phyloP scores from a whole-genome alignment of 2,888 invertebrate species.

The Agapostemon virescens region DNA sequence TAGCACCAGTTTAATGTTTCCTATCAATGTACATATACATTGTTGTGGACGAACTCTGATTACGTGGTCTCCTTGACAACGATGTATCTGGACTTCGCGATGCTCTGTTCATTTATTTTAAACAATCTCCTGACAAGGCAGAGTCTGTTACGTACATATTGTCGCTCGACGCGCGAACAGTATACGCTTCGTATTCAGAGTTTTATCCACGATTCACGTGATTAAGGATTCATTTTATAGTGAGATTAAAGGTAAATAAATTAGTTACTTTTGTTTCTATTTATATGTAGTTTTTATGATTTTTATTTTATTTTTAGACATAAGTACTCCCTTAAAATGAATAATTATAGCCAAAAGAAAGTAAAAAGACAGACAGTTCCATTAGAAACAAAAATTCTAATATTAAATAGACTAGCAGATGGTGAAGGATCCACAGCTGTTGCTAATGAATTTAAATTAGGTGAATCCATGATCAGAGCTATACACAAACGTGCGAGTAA shows the following conservation, averaged over 20 bases:
- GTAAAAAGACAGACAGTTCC: conserved; percentile 46
- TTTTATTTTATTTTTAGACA: conserved; percentile 47
- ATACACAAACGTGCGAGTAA: conserved; percentile 33
- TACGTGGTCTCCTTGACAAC: conserved; percentile 33
- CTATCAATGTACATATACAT: conserved; percentile 23
- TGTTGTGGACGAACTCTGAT: conserved; percentile 27
- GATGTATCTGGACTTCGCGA: conserved; percentile 28
- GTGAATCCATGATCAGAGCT: conserved; percentile 42
- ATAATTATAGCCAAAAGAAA: conserved; percentile 28
- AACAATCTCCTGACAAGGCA: conserved; percentile 21
- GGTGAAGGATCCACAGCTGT: conserved; percentile 52
- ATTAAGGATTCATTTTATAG: conserved; percentile 34
- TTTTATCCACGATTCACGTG: conserved; percentile 34
- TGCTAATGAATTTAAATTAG: conserved; percentile 55
- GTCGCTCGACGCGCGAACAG: background rate
- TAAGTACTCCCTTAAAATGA: conserved; percentile 44
- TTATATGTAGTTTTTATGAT: conserved; percentile 35
- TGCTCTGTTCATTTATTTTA: conserved; percentile 30
- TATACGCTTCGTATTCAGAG: conserved; percentile 32
- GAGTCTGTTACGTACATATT: conserved; percentile 23
- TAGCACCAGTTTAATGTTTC: conserved; percentile 19
- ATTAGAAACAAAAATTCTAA: conserved; percentile 55
- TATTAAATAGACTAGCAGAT: conserved; percentile 52
- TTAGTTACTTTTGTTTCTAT: conserved; percentile 25
- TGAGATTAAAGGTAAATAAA: conserved; percentile 26